Conservation (phyloP, 2,797 vertebrate species). For the Coendou prehensilis region DNA sequence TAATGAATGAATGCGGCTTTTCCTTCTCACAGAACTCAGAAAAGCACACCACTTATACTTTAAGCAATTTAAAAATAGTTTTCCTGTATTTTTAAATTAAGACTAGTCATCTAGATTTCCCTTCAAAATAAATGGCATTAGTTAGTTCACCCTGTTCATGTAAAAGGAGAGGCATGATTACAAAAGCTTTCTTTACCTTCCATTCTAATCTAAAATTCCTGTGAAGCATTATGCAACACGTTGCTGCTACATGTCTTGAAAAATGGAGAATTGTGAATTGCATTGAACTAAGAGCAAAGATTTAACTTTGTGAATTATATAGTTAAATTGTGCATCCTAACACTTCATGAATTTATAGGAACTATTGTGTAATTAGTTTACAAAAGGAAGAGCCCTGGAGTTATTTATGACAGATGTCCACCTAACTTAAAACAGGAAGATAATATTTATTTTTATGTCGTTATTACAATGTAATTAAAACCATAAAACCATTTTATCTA, state of each 20-base stretch:
- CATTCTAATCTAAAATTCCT: background rate
- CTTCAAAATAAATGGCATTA: background rate
- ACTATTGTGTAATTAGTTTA: conserved; percentile 84
- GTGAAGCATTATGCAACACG: background rate
- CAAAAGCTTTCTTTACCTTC: background rate
- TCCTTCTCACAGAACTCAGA: background rate
- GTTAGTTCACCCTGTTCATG: background rate
- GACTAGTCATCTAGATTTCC: background rate
- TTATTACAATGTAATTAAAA: conserved; percentile 83
- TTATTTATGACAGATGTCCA: conserved; percentile 85
- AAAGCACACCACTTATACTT: background rate
- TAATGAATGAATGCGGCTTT: background rate
- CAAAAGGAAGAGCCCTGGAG: conserved; percentile 76
- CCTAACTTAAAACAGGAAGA: conserved; percentile 82
- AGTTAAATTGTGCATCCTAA: conserved; percentile 78
- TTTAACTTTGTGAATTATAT: conserved; percentile 75
- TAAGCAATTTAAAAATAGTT: background rate
- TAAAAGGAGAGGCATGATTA: background rate
- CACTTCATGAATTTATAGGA: conserved; percentile 79
- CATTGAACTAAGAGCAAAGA: conserved; percentile 59
- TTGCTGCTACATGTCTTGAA: background rate
- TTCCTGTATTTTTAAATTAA: background rate
- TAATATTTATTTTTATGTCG: conserved; percentile 78
- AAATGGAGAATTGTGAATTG: conserved; percentile 56
- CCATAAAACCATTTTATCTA: conserved; percentile 82